Conservation (phyloP, 2,888 invertebrate genomes). For the Archaeoteleia sp. region DNA sequence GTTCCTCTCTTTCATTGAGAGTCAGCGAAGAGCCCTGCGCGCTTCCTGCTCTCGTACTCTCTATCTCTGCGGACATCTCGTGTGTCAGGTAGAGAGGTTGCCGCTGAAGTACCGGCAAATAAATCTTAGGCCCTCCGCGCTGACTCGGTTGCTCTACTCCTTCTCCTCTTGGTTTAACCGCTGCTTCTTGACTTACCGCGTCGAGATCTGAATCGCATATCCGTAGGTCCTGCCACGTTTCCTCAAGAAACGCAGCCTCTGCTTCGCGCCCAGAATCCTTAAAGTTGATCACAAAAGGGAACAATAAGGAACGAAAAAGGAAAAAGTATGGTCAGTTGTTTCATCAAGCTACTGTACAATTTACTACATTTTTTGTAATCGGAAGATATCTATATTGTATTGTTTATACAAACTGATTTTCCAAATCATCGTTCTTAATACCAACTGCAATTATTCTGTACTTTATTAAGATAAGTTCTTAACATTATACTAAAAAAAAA, state of each 20-base stretch:
- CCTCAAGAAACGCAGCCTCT: conserved; percentile 46
- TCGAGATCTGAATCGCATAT: conserved; percentile 61
- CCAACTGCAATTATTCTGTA: too few species aligned
- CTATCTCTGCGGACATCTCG: conserved; percentile 71
- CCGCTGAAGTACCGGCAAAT: conserved; percentile 63
- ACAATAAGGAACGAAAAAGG: conserved; percentile 1
- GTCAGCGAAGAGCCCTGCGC: conserved; percentile 66
- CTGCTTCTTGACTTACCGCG: conserved; percentile 56
- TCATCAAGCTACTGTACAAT: too few species aligned
- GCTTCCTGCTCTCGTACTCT: conserved; percentile 68
- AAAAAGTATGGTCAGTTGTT: too few species aligned
- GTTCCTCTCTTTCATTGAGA: conserved; percentile 67
- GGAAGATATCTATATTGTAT: too few species aligned
- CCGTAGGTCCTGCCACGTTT: conserved; percentile 57
- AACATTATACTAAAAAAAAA: too few species aligned
- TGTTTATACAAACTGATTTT: too few species aligned
- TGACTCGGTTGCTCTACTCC: conserved; percentile 47
- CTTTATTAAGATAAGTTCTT: too few species aligned
- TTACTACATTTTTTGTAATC: too few species aligned
- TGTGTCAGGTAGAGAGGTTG: conserved; percentile 56
- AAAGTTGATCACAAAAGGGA: conserved; percentile 33
- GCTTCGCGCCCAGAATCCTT: conserved; percentile 56
- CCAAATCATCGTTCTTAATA: too few species aligned
- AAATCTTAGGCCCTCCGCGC: conserved; percentile 62
- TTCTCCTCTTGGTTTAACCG: conserved; percentile 21